These are phyloP conservation scores for Leucophenga maculata DNA, from an alignment of 2,888 invertebrate species.

Conservation along the genomic window DNA sequence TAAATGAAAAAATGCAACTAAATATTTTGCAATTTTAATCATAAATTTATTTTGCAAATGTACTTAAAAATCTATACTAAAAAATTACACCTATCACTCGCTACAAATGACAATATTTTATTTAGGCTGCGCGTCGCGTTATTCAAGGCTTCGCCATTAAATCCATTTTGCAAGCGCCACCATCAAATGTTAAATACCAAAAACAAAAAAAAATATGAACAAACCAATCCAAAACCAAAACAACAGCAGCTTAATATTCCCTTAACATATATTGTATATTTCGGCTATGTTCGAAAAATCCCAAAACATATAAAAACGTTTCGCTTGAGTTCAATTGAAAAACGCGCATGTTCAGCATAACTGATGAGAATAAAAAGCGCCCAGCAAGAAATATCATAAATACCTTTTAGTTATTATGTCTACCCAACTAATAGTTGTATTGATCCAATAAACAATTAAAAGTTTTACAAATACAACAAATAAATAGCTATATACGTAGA, in stretches of 20 bases:
- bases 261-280: not conserved
- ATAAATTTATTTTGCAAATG: not conserved
- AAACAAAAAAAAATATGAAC: constrained; percentile 20
- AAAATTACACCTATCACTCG: no score
- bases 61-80: not conserved
- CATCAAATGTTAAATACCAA: constrained; percentile 6
- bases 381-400: not conserved
- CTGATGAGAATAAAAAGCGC: not conserved
- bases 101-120: constrained; percentile 35
- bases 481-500: no score
- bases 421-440: not conserved
- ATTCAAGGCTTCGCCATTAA: constrained; percentile 46
- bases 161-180: constrained; percentile 51
- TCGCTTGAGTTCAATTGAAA: constrained; percentile 12
- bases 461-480: no score
- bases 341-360: not conserved
- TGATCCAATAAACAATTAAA: not conserved
- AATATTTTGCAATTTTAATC: not conserved
- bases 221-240: not conserved
- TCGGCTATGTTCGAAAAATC: constrained; percentile 5
- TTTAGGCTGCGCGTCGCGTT: constrained; percentile 54
- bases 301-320: constrained; percentile 10
- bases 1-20: not conserved
- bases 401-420: not conserved
- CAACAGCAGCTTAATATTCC: not conserved